Evolutionary conservation across 2,888 invertebrate genomes (phyloP).

Genomic region (Coelopa pilipes): DNA sequence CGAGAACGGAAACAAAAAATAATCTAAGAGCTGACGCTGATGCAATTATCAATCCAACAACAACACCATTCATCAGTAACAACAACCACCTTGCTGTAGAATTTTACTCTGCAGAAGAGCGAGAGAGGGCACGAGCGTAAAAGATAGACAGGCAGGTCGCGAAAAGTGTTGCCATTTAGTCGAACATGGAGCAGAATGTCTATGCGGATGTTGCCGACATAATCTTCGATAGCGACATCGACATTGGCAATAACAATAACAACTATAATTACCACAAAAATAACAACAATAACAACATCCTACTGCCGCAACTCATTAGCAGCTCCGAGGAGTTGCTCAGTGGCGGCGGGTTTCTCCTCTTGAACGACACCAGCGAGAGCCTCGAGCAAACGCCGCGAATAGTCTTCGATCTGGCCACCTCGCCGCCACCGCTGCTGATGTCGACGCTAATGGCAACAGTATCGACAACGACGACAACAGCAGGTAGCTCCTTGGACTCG

Average conservation of each 20-base stretch:
- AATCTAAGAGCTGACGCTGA: constrained; percentile 23
- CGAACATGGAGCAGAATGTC: constrained; percentile 58
- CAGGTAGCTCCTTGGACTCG: constrained; percentile 24
- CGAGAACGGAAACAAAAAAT: too few species aligned
- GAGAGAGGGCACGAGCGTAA: neutral
- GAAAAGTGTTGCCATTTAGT: neutral
- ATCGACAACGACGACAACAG: neutral
- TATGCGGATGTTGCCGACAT: constrained; percentile 49
- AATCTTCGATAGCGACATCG: constrained; percentile 46
- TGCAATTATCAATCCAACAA: constrained; percentile 1
- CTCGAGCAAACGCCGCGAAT: neutral
- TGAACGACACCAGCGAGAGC: constrained; percentile 36
- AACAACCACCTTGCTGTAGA: neutral
- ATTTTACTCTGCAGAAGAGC: neutral
- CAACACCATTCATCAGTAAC: neutral
- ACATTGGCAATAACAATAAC: constrained; percentile 26
- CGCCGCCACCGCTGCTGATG: neutral
- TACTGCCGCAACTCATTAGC: neutral
- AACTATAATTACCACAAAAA: neutral
- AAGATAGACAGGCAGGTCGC: neutral
- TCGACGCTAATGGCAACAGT: neutral
- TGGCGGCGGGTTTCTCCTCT: constrained; percentile 39
- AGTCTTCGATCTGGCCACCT: neutral
- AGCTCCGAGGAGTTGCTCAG: constrained; percentile 31
- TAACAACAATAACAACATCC: constrained; percentile 2